A percentile compares a stretch with the other conserved stretches of the same genome.
phyloP scores from a whole-genome alignment of 1,140 invertebrate species.

The Euura saliciscinereae region DNA sequence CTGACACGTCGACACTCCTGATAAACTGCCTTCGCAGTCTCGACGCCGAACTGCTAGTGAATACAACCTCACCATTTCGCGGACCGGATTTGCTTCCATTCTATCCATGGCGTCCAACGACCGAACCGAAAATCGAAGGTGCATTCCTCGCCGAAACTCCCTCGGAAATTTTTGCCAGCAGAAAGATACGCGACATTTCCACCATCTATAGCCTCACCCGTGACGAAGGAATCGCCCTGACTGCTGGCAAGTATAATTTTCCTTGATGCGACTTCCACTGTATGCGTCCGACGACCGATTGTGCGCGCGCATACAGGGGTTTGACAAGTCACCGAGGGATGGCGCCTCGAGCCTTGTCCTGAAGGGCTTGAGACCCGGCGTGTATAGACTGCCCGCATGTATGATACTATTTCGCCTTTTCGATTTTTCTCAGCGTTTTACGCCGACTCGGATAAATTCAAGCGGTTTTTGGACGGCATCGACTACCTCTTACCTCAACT shows the following conservation, averaged over 20 bases:
- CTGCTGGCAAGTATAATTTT: too few species aligned
- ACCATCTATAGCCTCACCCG: constrained; percentile 23
- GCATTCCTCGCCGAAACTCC: constrained; percentile 27
- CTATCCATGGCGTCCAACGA: constrained; percentile 22
- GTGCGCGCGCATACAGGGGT: background rate
- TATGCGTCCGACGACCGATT: too few species aligned
- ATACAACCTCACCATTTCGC: constrained; percentile 11
- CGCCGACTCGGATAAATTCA: too few species aligned
- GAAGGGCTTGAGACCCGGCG: too few species aligned
- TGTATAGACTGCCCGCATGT: too few species aligned
- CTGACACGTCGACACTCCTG: constrained; percentile 19
- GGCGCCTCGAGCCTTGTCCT: too few species aligned
- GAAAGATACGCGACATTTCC: constrained; percentile 22
- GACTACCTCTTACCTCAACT: too few species aligned
- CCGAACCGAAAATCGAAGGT: constrained; percentile 20
- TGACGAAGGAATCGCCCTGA: too few species aligned
- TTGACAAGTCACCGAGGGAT: background rate
- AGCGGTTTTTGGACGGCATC: too few species aligned
- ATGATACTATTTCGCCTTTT: too few species aligned
- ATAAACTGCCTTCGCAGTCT: constrained; percentile 24
- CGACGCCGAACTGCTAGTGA: constrained; percentile 4
- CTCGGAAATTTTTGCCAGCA: constrained; percentile 11
- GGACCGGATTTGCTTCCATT: background rate
- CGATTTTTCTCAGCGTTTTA: too few species aligned
- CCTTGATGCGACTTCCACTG: too few species aligned